These are phyloP conservation scores for Silurus meridionalis DNA, from an alignment of 2,113 vertebrate species.

Conservation along the genomic window DNA sequence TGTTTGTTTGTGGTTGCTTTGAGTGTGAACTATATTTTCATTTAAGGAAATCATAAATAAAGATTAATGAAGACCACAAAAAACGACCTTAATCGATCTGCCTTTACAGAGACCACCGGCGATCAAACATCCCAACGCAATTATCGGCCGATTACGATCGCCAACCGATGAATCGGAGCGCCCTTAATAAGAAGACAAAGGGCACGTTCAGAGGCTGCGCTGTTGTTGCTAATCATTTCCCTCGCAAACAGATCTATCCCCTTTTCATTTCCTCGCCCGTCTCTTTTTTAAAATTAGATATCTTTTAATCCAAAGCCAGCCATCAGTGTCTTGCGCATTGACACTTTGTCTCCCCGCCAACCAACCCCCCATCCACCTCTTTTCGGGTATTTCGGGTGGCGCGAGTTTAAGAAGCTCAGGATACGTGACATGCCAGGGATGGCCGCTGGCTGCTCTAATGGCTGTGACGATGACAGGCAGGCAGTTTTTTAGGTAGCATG, in stretches of 20 bases:
- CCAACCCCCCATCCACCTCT: background rate
- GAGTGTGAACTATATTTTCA: too few species aligned
- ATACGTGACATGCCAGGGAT: conserved; percentile 36
- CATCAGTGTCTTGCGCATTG: background rate
- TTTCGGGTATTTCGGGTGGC: conserved; percentile 18
- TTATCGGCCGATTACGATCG: too few species aligned
- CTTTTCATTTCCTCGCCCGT: conserved; percentile 69
- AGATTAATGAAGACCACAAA: too few species aligned
- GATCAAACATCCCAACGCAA: too few species aligned
- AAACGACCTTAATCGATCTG: too few species aligned
- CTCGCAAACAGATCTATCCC: conserved; percentile 56
- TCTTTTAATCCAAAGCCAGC: conserved; percentile 17
- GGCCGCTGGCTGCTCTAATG: conserved; percentile 33
- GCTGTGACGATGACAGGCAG: conserved; percentile 44
- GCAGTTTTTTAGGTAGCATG: conserved; percentile 30
- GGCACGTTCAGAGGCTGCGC: conserved; percentile 19
- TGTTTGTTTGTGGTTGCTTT: too few species aligned
- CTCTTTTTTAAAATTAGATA: conserved; percentile 47
- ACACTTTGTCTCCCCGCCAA: background rate
- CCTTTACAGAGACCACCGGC: too few species aligned
- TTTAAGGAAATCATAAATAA: too few species aligned
- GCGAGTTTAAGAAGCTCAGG: conserved; percentile 33
- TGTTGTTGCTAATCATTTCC: conserved; percentile 60
- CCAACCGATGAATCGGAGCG: too few species aligned
- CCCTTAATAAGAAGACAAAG: background rate